Conservation (phyloP, 2,888 invertebrate genomes). For the Galeopsomyia nigrocyanea region DNA sequence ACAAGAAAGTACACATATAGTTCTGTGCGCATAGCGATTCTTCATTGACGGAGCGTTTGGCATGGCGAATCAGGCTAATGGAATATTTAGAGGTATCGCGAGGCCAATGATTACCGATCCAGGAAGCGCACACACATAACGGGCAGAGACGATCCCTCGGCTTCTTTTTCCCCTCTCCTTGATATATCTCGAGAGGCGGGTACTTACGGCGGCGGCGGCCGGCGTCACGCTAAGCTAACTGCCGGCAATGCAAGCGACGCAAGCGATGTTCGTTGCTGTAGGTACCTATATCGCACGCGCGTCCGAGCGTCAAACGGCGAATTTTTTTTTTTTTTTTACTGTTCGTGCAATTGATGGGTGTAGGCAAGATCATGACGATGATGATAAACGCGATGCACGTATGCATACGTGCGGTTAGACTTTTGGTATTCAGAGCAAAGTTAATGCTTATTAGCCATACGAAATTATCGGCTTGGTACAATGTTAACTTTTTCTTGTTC, state of each 20-base stretch:
- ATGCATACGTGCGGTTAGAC: background rate
- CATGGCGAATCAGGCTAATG: constrained; percentile 22
- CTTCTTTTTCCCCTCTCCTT: constrained; percentile 10
- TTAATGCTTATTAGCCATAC: too few relatives aligned
- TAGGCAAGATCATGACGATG: background rate
- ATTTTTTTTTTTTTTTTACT: too few relatives aligned
- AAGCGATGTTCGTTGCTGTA: background rate
- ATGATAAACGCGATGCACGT: background rate
- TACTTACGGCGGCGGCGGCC: background rate
- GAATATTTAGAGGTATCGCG: constrained; percentile 42
- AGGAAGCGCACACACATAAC: constrained; percentile 26
- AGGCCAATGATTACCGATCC: constrained; percentile 21
- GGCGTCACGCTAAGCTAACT: constrained; percentile 33
- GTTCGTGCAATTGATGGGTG: too few relatives aligned
- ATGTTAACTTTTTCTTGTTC: too few relatives aligned
- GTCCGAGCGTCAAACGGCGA: constrained; percentile 1
- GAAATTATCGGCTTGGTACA: too few relatives aligned
- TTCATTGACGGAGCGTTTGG: too few relatives aligned
- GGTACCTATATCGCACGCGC: constrained; percentile 2
- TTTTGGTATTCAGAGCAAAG: constrained; percentile 3
- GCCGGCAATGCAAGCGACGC: background rate
- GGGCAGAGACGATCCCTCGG: constrained; percentile 22
- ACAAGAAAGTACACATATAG: too few relatives aligned
- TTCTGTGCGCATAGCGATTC: too few relatives aligned
- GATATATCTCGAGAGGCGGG: too few relatives aligned